Percentiles rank a stretch among this genome's conserved stretches.
These are phyloP conservation scores for Periphyllus acericola DNA, from an alignment of 2,888 invertebrate species.

Conservation along the genomic window DNA sequence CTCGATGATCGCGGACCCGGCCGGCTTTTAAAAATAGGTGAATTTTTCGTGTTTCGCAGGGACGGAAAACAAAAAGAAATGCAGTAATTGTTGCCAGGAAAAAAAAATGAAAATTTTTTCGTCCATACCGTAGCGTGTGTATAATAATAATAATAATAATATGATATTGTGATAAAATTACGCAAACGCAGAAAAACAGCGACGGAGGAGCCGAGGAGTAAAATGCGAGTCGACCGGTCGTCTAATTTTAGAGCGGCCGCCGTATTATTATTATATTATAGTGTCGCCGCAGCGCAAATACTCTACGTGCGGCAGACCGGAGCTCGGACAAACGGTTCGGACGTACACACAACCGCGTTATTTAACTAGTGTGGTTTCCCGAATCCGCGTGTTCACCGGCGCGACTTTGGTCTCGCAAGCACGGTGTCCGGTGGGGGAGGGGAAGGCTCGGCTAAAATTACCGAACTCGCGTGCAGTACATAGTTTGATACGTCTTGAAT, in stretches of 20 bases:
- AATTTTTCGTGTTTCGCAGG: neutral
- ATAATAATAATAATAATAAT: neutral
- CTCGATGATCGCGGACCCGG: neutral
- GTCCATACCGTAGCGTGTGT: neutral
- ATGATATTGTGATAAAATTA: neutral
- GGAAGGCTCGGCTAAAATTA: no score
- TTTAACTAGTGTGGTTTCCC: neutral
- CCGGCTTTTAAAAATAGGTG: conserved; percentile 44
- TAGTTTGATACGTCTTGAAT: no score
- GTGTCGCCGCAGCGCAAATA: conserved; percentile 25
- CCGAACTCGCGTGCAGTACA: no score
- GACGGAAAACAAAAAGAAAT: conserved; percentile 36
- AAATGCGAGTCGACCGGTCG: neutral
- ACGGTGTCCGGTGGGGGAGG: no score
- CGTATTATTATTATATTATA: conserved; percentile 37
- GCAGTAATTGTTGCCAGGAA: conserved; percentile 52
- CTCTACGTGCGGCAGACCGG: conserved; percentile 31
- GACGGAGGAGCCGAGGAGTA: conserved; percentile 2
- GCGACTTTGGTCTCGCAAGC: no score
- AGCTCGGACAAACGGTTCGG: conserved; percentile 36
- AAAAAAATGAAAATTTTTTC: neutral
- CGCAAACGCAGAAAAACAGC: conserved; percentile 21
- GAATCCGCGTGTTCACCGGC: no score
- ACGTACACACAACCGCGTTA: neutral
- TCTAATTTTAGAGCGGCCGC: conserved; percentile 48